These are phyloP conservation scores for Gallinago jamesoni DNA, from an alignment of 2,113 vertebrate genomes.

Conservation along the genomic window DNA sequence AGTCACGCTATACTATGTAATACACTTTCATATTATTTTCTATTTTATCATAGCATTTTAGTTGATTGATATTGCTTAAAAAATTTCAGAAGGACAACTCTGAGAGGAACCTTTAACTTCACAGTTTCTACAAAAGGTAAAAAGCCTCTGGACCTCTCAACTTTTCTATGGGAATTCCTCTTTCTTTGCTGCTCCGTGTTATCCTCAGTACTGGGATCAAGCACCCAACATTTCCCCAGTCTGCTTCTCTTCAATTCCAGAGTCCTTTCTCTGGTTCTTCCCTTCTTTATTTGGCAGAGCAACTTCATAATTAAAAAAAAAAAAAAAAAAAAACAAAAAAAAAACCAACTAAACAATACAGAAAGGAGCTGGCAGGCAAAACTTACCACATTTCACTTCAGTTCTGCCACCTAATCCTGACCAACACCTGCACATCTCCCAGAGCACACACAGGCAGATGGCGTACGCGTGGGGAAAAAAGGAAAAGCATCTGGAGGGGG, in stretches of 20 bases:
- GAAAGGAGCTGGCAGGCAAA: not conserved
- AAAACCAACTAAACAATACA: not conserved
- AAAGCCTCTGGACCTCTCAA: not conserved
- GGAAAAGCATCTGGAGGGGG: not conserved
- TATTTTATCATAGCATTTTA: not conserved
- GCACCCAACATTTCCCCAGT: not conserved
- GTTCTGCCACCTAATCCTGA: slow-evolving; percentile 5
- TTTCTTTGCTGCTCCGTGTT: not conserved
- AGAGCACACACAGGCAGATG: not conserved
- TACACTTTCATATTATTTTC: not conserved
- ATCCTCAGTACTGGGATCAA: not conserved
- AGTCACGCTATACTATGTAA: not conserved
- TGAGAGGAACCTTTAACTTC: not conserved
- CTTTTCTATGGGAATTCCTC: not conserved
- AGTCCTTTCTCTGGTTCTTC: not conserved
- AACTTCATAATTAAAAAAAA: not conserved
- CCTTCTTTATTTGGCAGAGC: not conserved
- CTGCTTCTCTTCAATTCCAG: not conserved
- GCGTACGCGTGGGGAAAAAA: not conserved
- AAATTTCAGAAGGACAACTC: not conserved
- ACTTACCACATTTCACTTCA: not conserved
- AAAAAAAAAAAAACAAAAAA: not conserved
- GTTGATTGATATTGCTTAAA: not conserved
- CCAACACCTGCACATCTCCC: slow-evolving; percentile 11
- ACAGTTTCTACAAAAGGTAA: not conserved